phyloP scores from a whole-genome alignment of 2,113 vertebrate species.

The Balaeniceps rex region DNA sequence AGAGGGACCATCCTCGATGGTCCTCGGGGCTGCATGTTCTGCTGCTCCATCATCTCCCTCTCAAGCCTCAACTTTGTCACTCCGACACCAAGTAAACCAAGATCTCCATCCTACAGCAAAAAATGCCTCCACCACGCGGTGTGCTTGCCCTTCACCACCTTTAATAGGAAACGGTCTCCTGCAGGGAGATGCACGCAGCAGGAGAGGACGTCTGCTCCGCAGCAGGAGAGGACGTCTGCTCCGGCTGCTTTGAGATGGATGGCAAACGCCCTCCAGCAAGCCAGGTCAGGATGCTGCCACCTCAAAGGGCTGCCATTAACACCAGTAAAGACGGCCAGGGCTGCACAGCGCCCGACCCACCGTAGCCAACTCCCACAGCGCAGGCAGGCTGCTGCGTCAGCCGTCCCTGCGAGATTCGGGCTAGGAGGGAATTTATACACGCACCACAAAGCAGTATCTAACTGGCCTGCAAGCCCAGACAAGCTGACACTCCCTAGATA shows the following conservation, averaged over 20 bases:
- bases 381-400: background rate
- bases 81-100: background rate
- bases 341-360: accelerated
- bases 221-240: background rate
- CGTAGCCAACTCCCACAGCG: background rate
- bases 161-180: background rate
- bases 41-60: background rate
- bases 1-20: background rate
- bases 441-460: background rate
- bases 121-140: accelerated
- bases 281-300: background rate
- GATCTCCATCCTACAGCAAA: background rate
- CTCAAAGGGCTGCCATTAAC: background rate
- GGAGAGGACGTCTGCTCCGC: background rate
- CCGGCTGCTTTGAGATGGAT: background rate
- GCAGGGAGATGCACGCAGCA: background rate
- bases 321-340: background rate
- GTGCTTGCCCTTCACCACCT: background rate
- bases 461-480: slow-evolving; percentile 26
- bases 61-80: background rate
- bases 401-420: background rate
- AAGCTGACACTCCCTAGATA: slow-evolving; percentile 45
- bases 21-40: background rate
- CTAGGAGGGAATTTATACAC: background rate
- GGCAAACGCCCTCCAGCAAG: background rate